Evolutionary conservation across 1,140 invertebrate species (phyloP).

Genomic region (Ceratosolen fusciceps): DNA sequence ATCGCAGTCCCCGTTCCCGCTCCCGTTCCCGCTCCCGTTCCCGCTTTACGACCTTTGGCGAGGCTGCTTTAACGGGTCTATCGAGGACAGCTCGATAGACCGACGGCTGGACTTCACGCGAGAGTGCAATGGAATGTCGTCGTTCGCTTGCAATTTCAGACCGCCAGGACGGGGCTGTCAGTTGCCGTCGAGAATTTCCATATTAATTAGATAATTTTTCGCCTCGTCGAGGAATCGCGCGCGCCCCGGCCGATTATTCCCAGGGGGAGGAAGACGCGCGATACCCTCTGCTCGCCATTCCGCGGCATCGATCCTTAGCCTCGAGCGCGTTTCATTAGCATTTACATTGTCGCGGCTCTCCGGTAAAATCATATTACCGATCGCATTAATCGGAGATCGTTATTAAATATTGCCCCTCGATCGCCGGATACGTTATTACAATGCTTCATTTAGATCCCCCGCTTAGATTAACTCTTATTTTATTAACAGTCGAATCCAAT

Average conservation of each 20-base stretch:
- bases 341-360: neutral
- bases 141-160: neutral
- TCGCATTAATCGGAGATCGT: too few species aligned
- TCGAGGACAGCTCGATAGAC: neutral
- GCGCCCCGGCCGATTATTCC: neutral
- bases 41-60: neutral
- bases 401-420: neutral
- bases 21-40: too few species aligned
- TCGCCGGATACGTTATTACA: neutral
- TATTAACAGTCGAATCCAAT: too few species aligned
- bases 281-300: too few species aligned
- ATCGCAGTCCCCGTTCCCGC: neutral
- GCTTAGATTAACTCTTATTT: too few species aligned
- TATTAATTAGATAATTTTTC: neutral
- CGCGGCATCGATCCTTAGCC: neutral
- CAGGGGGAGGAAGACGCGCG: neutral
- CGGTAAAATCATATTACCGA: too few species aligned
- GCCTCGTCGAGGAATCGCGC: neutral
- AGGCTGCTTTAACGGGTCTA: slow-evolving; percentile 33
- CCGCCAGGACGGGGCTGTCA: neutral
- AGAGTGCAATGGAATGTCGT: too few species aligned
- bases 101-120: too few species aligned
- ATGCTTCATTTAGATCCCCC: too few species aligned
- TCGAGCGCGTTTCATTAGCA: neutral
- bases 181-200: neutral